A percentile compares a stretch with the other conserved stretches of the same genome.
Conservation (phyloP, 2,888 invertebrate species). For the Lithophane semibrunnea region DNA sequence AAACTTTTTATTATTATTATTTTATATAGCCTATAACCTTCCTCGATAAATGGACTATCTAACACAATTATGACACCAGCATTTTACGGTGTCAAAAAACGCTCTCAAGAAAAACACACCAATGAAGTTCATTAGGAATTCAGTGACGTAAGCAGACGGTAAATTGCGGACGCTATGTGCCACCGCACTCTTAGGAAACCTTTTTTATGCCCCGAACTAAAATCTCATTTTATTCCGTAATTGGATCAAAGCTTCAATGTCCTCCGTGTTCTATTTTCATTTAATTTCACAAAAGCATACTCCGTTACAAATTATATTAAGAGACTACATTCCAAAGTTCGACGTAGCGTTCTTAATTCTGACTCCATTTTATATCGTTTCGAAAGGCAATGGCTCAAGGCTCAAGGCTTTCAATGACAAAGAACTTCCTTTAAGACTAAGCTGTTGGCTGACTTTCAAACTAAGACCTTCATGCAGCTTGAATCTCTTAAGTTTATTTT, state of each 20-base stretch:
- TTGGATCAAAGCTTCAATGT: constrained; percentile 25
- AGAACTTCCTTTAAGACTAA: constrained; percentile 7
- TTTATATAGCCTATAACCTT: no score
- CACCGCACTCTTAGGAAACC: not conserved
- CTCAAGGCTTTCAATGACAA: constrained; percentile 28
- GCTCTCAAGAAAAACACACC: not conserved
- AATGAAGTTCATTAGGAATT: not conserved
- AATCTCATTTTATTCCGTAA: constrained; percentile 22
- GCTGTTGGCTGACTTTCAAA: constrained; percentile 31
- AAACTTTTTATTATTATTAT: no score
- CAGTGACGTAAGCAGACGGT: not conserved
- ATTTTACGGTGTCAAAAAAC: not conserved
- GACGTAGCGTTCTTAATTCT: constrained; percentile 11
- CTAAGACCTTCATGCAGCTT: constrained; percentile 19
- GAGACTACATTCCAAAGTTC: constrained; percentile 15
- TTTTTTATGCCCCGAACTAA: not conserved
- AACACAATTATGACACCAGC: not conserved
- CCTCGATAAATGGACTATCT: no score
- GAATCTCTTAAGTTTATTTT: constrained; percentile 26
- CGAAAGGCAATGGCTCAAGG: not conserved
- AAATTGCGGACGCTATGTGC: not conserved
- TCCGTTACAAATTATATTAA: constrained; percentile 33
- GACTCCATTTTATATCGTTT: constrained; percentile 23
- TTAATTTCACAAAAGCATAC: constrained; percentile 31
- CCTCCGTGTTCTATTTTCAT: constrained; percentile 13